Evolutionary conservation across 92 coral and sea anemone species (phyloP), one percentile per base, ranked within the genome.

Genomic region (Zoanthus gigantus): DNA sequence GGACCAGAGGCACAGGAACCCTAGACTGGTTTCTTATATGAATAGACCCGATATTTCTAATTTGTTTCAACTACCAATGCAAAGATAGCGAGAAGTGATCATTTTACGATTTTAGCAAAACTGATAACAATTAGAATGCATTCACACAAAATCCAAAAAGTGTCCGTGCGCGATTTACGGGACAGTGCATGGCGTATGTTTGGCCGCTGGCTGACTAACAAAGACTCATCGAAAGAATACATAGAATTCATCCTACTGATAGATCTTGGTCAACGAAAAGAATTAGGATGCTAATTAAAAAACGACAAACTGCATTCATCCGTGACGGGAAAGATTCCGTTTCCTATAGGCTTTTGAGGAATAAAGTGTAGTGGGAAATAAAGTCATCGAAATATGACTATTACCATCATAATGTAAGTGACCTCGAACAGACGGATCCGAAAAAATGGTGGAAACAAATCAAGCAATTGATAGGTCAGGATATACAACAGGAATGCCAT

Each of bases 1-100:
- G 89, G 81, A 92, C 89, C 54, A 76, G 94, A 76, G 86, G 75
- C 66, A 78, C 94, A 65, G 94, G 90, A 60, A 85, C 83, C 50
- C 53, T 79, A 76, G 90, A 85, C 47, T 85, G 87, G 87, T 79
- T 85, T 37, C 72, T 85, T 79, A 72, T 79, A 72, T 88, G 5
- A 88, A 91, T 52, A 88, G 89, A 74, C 72, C 89, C 32, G 84
- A 88, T 71, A 76, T 76, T 76, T 83, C 45, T 46, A 46, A 73
- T 16, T 54, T 73, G 29, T 45, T 46, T 73, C 77, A 46, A 52
- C 76, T 3, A 23, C 54, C 54, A 44, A 1, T 23, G 23, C 23
- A 23, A 23, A 72, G 53, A 72, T 34, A 72, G 54, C 52, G 50
- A 42, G 50, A 9, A 34, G 52, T 34, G 77, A 72, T 45, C 77